Base-by-base conservation (phyloP, 2,888 invertebrate genomes). In the Troilus luridus region DNA sequence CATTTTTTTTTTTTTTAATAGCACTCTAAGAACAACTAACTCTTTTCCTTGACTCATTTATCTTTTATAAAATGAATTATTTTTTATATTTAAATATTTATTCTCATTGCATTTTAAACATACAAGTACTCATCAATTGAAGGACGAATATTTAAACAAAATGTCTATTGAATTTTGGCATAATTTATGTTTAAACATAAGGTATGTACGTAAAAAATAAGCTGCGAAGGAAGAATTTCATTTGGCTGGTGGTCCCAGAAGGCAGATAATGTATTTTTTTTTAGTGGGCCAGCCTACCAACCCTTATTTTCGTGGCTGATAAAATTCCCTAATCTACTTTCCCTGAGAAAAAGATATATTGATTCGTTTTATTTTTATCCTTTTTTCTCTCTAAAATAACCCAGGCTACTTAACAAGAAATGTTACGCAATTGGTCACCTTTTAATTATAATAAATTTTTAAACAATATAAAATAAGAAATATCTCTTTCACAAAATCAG, bases 281-380 rank as follows among this genome's bases (percentile, higher is more conserved):
- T 77, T 77, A 77, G 72, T 17, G 72, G 41, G 27, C 27, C 27
- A 77, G 7, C 41, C 72, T 27, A 27, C 72, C 72, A 77, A 77
- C 27, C 72, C 72, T 41, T 77, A 77, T 77, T 77, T 77, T 41
- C 72, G 72, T 77, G 72, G 27, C 72, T 77, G 72, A 77, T 77
- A 77, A 77, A 77, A 77, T 77, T 77, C 72, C 72, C 17, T 77
- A 41, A 77, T 77, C 27, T 77, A 77, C 72, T 77, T 77, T 41
- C 41, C 41, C 72, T 77, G 72, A 27, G 17, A 77, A 77, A 77
- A 77, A 77, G 27, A 77, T 77, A 77, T 77, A 77, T 77, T 41
- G 72, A 77, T 77, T 77, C 41, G 72, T 24, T 41, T 41, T 27
- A 17, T 77, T 77, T 77, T 41, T 19, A 27, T 77, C 72, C 72